Conservation (phyloP, 2,888 invertebrate species). For the Drosophila affinis region DNA sequence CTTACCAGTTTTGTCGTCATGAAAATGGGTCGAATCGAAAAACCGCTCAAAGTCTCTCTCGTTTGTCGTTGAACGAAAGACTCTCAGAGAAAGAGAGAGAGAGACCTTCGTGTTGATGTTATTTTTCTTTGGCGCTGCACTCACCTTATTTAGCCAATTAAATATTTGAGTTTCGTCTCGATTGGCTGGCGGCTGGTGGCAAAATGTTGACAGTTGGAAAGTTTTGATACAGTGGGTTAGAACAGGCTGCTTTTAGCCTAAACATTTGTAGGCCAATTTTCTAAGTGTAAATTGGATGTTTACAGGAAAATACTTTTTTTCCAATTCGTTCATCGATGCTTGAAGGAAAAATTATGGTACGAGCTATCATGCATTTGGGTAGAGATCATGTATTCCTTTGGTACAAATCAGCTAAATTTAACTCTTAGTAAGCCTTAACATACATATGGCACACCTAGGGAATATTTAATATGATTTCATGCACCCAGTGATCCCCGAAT, state of each 20-base stretch:
- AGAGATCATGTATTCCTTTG: too few relatives aligned
- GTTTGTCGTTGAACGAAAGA: constrained; percentile 31
- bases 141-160: constrained; percentile 1
- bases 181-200: constrained; percentile 9
- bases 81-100: constrained; percentile 1
- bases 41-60: constrained; percentile 21
- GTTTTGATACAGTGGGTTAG: constrained; percentile 1
- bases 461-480: too few relatives aligned
- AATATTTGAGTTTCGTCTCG: constrained; percentile 12
- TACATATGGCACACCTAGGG: too few relatives aligned
- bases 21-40: constrained; percentile 39
- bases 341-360: background rate
- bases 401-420: too few relatives aligned
- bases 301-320: background rate
- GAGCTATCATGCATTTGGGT: too few relatives aligned
- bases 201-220: constrained; percentile 27
- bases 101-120: background rate
- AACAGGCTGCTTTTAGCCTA: background rate
- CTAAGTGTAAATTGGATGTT: background rate
- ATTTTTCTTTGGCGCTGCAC: background rate
- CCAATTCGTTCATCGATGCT: too few relatives aligned
- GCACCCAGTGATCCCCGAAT: too few relatives aligned
- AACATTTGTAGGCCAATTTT: background rate
- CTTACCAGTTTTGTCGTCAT: constrained; percentile 52
- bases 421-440: too few relatives aligned